Evolutionary conservation across 1,140 invertebrate species (phyloP).

Genomic region (Heliconius melpomene): DNA sequence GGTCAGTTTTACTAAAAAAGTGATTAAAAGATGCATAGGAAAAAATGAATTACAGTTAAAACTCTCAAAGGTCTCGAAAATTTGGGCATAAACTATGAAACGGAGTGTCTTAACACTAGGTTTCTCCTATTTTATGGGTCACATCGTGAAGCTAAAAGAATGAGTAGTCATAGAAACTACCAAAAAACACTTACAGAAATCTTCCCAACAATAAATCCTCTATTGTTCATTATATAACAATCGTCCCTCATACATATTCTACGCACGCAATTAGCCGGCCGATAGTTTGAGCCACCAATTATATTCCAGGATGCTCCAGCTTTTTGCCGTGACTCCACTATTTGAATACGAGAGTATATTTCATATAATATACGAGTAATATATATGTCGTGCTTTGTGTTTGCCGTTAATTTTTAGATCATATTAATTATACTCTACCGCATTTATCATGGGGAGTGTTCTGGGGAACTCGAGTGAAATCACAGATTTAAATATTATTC

Average conservation of each 20-base stretch:
- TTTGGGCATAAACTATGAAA: too few species aligned
- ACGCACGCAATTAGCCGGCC: conserved; percentile 57
- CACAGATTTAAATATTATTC: too few species aligned
- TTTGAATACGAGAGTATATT: conserved; percentile 33
- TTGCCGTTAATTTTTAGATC: background rate
- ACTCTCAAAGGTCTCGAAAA: too few species aligned
- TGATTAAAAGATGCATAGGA: too few species aligned
- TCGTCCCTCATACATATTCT: conserved; percentile 67
- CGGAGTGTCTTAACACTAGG: too few species aligned
- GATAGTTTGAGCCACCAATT: conserved; percentile 68
- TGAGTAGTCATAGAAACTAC: too few species aligned
- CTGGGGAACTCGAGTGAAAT: too few species aligned
- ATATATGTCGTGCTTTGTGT: background rate
- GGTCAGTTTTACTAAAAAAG: too few species aligned
- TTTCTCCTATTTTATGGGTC: too few species aligned
- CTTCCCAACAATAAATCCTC: background rate
- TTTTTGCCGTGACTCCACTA: conserved; percentile 50
- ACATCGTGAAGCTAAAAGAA: too few species aligned
- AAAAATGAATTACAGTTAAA: too few species aligned
- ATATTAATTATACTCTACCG: background rate
- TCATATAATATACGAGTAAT: background rate
- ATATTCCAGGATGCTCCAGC: conserved; percentile 55
- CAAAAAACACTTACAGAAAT: background rate
- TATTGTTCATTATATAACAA: conserved; percentile 41
- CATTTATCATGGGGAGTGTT: too few species aligned